These are phyloP conservation scores for Sussaba pulchella DNA, from an alignment of 2,888 invertebrate species.

Conservation along the genomic window DNA sequence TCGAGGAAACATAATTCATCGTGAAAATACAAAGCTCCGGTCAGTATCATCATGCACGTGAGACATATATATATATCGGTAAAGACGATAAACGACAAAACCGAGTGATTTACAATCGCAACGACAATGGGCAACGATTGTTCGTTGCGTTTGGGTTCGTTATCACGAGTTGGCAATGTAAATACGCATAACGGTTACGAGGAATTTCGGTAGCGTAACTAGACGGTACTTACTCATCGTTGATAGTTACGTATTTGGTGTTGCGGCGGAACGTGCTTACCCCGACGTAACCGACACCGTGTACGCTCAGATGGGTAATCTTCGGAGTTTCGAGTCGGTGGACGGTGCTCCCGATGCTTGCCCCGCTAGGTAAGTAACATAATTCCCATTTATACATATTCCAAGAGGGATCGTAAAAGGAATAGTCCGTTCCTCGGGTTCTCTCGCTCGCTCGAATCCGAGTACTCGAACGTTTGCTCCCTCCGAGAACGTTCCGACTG, in stretches of 20 bases:
- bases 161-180: slow-evolving; percentile 23
- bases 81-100: neutral
- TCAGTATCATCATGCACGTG: neutral
- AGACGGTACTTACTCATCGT: neutral
- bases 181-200: slow-evolving; percentile 38
- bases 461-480: slow-evolving; percentile 11
- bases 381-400: slow-evolving; percentile 46
- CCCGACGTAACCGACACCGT: slow-evolving; percentile 7
- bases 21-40: neutral
- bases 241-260: neutral
- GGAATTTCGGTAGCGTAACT: slow-evolving; percentile 36
- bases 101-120: neutral
- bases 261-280: neutral
- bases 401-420: slow-evolving; percentile 47
- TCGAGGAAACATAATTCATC: slow-evolving; percentile 27
- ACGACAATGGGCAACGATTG: slow-evolving; percentile 2
- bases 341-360: slow-evolving; percentile 1
- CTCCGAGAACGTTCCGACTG: slow-evolving; percentile 16
- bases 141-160: slow-evolving; percentile 12
- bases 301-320: slow-evolving; percentile 20
- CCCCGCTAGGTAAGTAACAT: slow-evolving; percentile 43
- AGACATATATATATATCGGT: neutral
- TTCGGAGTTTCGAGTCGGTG: slow-evolving; percentile 33
- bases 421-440: neutral
- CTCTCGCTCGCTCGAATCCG: slow-evolving; percentile 7